Percentiles rank a stretch among this genome's conserved stretches.
Conservation (phyloP, 1,140 invertebrate species). For the Cydia amplana region DNA sequence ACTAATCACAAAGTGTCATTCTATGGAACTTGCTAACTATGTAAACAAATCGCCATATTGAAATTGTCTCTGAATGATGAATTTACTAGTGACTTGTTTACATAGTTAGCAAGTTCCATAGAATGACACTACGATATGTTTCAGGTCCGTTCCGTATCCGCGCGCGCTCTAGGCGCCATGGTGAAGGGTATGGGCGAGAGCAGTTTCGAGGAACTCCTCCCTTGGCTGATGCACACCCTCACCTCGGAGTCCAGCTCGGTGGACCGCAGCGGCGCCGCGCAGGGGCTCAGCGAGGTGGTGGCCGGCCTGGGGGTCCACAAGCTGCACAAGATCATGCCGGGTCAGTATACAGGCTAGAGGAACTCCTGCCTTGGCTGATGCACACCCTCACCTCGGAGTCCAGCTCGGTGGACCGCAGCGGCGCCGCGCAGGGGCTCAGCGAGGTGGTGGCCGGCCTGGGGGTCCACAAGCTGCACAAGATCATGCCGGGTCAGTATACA, state of each 20-base stretch:
- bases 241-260: conserved; percentile 97
- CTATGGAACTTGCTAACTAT: no score
- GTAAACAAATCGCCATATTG: no score
- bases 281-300: conserved; percentile 96
- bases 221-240: conserved; percentile 99
- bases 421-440: conserved; percentile 97
- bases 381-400: conserved; percentile 97
- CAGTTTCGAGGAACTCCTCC: conserved; percentile 96
- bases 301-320: conserved; percentile 97
- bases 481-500: conserved; percentile 88
- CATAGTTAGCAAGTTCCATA: no score
- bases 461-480: conserved; percentile 94
- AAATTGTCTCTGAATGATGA: no score
- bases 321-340: conserved; percentile 97
- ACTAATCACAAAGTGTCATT: no score
- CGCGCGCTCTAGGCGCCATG: conserved; percentile 97
- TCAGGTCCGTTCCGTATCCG: conserved; percentile 92
- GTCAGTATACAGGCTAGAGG: conserved; percentile 80
- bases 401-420: conserved; percentile 97
- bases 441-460: conserved; percentile 98
- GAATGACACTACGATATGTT: neutral
- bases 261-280: conserved; percentile 98
- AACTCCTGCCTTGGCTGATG: conserved; percentile 98
- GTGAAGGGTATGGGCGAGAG: conserved; percentile 97
- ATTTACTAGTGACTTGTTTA: no score